Evolutionary conservation across 2,797 vertebrate species (phyloP), one percentile per base, ranked within the genome.

Genomic region (Arrhamphus sclerolepis): DNA sequence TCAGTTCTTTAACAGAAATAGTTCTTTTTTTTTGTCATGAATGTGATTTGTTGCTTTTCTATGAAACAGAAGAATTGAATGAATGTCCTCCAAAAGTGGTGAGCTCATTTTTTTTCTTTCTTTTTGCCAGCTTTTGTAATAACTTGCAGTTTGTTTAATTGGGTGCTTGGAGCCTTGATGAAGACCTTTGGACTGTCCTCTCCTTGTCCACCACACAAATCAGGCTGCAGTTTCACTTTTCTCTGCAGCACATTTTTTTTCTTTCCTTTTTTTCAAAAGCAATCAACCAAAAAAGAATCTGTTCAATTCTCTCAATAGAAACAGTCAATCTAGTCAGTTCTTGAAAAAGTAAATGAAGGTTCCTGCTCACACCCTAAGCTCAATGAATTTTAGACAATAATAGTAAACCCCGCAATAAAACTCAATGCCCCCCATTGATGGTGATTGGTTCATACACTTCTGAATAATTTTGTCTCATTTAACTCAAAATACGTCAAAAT

Each of bases 401-500:
- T 80, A 75, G 78, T 86, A 85, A 89, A 83, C 70, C 48, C 17
- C 4, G 62, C 72, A 82, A 82, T 84, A 80, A 83, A 85, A 78
- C 72, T 68, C 71, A 62, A 81, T 65, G 47, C 50, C 66, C 61
- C 48, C 66, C 42, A 83, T 75, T 87, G 75, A 80, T 44, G 57
- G 44, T 54, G 66, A 54, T 65, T 63, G 76, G 70, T 86, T 86
- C 84, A 89, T 89, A 86, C 82, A 86, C 83, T 78, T 83, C 80
- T 86, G 84, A 84, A 91, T 90, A 84, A 87, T 87, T 57, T 76
- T 24, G 70, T 82, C 82, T 90, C 78, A 82, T 89, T 89, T 83
- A 86, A 86, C 73, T 73, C 75, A 21, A 80, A 89, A 89, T 89
- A 75, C 68, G 86, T 90, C 86, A 89, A 86, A 87, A 86, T 83